These are phyloP conservation scores for Drosophila quinaria DNA, from an alignment of 2,888 invertebrate genomes.

Conservation along the genomic window DNA sequence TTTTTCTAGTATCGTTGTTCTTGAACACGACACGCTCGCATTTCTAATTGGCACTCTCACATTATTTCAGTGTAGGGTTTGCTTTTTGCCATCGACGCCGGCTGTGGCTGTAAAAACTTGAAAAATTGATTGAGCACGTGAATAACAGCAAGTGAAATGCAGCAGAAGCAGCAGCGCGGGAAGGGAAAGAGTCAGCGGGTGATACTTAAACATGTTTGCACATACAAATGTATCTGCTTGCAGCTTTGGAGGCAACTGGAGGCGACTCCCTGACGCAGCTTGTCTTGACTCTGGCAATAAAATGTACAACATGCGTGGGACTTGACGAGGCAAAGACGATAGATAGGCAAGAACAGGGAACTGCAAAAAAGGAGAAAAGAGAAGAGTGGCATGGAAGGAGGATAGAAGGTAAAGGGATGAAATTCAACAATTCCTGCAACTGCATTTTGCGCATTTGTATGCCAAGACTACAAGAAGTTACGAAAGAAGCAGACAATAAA, in stretches of 20 bases:
- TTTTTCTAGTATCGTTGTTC: background rate
- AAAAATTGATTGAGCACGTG: conserved; percentile 81
- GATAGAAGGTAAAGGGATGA: background rate
- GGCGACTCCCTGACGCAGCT: conserved; percentile 25
- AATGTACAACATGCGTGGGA: conserved; percentile 76
- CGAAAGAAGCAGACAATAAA: background rate
- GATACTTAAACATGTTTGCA: conserved; percentile 66
- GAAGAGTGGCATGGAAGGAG: background rate
- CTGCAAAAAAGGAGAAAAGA: background rate
- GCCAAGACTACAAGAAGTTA: conserved; percentile 48
- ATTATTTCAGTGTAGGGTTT: conserved; percentile 33
- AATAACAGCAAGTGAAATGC: conserved; percentile 74
- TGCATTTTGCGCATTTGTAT: conserved; percentile 77
- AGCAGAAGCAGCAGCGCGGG: conserved; percentile 15
- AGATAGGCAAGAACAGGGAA: background rate
- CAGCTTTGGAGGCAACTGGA: conserved; percentile 31
- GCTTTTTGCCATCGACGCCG: conserved; percentile 25
- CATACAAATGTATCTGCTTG: conserved; percentile 76
- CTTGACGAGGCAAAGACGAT: conserved; percentile 2
- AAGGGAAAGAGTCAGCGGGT: background rate
- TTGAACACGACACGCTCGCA: conserved; percentile 6
- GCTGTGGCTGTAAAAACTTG: conserved; percentile 67
- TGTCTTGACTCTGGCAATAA: conserved; percentile 65
- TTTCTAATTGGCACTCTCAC: conserved; percentile 21
- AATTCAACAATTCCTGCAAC: conserved; percentile 31